A percentile compares a stretch with the other conserved stretches of the same genome.
Evolutionary conservation across 2,113 vertebrate species (phyloP).

Genomic region (Myiopsitta monachus): DNA sequence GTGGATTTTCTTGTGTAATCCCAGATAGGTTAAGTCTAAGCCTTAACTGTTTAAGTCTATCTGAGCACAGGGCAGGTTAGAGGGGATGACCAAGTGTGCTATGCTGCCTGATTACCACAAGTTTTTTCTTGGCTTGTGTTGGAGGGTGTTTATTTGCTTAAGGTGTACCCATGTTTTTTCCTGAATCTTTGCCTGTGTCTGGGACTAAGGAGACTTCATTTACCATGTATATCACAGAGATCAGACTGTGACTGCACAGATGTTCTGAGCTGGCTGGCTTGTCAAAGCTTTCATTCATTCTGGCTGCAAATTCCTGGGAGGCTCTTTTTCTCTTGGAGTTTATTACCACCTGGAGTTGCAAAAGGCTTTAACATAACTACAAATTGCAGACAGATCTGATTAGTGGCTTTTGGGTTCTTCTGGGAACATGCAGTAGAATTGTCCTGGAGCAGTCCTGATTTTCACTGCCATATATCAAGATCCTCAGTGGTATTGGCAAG

Average conservation of each 20-base stretch:
- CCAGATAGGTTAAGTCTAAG: not conserved
- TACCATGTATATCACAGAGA: not conserved
- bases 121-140: not conserved
- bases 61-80: not conserved
- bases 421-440: not conserved
- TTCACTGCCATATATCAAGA: not conserved
- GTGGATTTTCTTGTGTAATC: not conserved
- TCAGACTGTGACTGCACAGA: not conserved
- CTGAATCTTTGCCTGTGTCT: not conserved
- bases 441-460: not conserved
- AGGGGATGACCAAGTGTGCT: not conserved
- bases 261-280: not conserved
- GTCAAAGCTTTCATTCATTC: not conserved
- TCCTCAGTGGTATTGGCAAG: not conserved
- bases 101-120: not conserved
- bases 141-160: not conserved
- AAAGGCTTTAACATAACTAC: not conserved
- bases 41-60: not conserved
- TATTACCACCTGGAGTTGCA: not conserved
- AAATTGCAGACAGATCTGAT: not conserved
- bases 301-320: not conserved
- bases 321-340: not conserved
- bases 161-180: not conserved
- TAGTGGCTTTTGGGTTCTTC: not conserved
- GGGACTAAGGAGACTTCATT: not conserved